A percentile compares a stretch with the other conserved stretches of the same genome.
Conservation (phyloP, 2,797 vertebrate species). For the Eurystomus glaucurus region DNA sequence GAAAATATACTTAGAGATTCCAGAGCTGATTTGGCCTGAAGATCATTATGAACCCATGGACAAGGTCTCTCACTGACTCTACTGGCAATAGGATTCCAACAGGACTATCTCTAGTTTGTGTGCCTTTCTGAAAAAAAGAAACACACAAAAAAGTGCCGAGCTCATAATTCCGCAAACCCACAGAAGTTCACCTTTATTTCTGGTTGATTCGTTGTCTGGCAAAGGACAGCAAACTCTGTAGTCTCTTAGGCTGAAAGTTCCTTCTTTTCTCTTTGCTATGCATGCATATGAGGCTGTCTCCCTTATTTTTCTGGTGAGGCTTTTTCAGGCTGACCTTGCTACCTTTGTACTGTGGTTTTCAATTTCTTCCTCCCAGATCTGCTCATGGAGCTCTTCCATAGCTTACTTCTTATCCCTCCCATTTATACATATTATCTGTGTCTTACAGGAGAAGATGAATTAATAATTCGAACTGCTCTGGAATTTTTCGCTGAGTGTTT, state of each 20-base stretch:
- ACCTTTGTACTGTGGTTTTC: not conserved
- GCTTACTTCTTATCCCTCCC: not conserved
- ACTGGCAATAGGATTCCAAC: not conserved
- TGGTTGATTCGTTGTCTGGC: not conserved
- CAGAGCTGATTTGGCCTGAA: not conserved
- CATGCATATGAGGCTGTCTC: not conserved
- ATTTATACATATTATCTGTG: not conserved
- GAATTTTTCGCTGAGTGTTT: not conserved
- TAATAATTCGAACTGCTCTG: not conserved
- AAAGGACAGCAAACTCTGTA: not conserved
- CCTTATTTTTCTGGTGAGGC: not conserved
- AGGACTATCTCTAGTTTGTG: not conserved
- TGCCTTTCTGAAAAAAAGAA: not conserved
- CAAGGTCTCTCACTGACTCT: not conserved
- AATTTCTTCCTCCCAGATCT: not conserved
- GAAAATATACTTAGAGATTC: constrained; percentile 23
- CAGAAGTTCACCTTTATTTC: not conserved
- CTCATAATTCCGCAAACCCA: not conserved
- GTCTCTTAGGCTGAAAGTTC: not conserved
- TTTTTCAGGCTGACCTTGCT: constrained; percentile 18
- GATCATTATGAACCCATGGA: not conserved
- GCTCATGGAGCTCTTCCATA: not conserved
- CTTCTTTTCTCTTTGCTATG: not conserved
- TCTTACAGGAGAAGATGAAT: not conserved
- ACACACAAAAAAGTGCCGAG: not conserved